Conservation (phyloP, 2,113 vertebrate genomes). For the Tringa solitaria region DNA sequence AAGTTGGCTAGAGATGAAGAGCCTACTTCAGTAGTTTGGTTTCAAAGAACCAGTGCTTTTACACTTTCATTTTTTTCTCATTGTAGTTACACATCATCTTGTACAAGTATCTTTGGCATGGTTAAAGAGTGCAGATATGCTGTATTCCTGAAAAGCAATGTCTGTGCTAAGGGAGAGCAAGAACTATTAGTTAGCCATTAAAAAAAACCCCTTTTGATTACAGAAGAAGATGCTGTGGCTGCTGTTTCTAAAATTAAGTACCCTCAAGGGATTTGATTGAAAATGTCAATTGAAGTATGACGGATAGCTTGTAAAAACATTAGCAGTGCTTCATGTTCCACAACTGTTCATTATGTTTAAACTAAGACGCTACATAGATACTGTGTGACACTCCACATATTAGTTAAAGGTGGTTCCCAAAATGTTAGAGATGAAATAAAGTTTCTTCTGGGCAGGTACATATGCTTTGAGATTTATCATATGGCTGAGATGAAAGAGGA, state of each 20-base stretch:
- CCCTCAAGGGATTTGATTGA: not conserved
- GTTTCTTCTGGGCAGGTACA: not conserved
- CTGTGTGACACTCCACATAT: not conserved
- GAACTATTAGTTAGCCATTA: not conserved
- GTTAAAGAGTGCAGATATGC: not conserved
- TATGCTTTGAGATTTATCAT: not conserved
- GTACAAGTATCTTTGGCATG: not conserved
- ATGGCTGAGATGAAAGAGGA: not conserved
- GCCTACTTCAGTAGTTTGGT: not conserved
- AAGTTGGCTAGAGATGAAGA: not conserved
- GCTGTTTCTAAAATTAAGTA: not conserved
- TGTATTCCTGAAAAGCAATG: not conserved
- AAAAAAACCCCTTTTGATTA: not conserved
- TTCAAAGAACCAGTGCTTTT: not conserved
- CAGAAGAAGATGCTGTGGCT: not conserved
- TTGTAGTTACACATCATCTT: not conserved
- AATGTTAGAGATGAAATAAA: not conserved
- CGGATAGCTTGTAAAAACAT: conserved; percentile 9
- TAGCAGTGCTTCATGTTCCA: not conserved
- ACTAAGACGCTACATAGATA: not conserved
- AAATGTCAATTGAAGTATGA: conserved; percentile 18
- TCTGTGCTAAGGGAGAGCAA: not conserved
- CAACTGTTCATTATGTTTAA: conserved; percentile 15
- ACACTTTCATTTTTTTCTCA: not conserved
- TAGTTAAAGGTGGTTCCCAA: conserved; percentile 16